Conservation (phyloP, 2,888 invertebrate species). For the Sialis lutaria region DNA sequence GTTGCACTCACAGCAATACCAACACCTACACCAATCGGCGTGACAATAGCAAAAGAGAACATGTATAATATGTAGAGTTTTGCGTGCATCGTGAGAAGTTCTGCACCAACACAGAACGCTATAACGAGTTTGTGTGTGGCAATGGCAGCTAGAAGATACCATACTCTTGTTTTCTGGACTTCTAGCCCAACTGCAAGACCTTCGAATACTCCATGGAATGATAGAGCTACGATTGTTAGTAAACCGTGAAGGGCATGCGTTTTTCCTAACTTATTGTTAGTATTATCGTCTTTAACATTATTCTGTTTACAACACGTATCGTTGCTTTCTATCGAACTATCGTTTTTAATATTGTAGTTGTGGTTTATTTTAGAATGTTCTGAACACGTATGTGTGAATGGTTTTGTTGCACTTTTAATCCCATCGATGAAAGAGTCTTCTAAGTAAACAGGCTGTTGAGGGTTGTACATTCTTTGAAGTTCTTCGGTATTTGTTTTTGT, state of each 20-base stretch:
- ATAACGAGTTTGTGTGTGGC: slow-evolving; percentile 51
- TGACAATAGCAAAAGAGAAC: slow-evolving; percentile 43
- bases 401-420: too few relatives aligned
- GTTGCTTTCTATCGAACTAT: too few relatives aligned
- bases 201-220: slow-evolving; percentile 52
- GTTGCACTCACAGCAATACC: slow-evolving; percentile 32
- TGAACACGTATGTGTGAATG: too few relatives aligned
- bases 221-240: slow-evolving; percentile 43
- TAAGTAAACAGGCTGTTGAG: too few relatives aligned
- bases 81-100: slow-evolving; percentile 36
- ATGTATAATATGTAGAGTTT: slow-evolving; percentile 31
- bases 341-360: too few relatives aligned
- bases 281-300: too few relatives aligned
- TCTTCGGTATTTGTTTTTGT: too few relatives aligned
- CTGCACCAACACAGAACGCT: slow-evolving; percentile 46
- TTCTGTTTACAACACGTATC: too few relatives aligned
- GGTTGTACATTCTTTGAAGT: too few relatives aligned
- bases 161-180: slow-evolving; percentile 33
- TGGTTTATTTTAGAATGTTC: too few relatives aligned
- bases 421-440: too few relatives aligned
- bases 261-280: too few relatives aligned
- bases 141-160: slow-evolving; percentile 43
- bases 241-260: slow-evolving; percentile 28
- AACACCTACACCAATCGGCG: slow-evolving; percentile 44
- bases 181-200: slow-evolving; percentile 50